Percentiles rank a stretch among this genome's conserved stretches.
These are phyloP conservation scores for Scolopax bukidnonensis DNA, from an alignment of 2,797 vertebrate species.

Conservation along the genomic window DNA sequence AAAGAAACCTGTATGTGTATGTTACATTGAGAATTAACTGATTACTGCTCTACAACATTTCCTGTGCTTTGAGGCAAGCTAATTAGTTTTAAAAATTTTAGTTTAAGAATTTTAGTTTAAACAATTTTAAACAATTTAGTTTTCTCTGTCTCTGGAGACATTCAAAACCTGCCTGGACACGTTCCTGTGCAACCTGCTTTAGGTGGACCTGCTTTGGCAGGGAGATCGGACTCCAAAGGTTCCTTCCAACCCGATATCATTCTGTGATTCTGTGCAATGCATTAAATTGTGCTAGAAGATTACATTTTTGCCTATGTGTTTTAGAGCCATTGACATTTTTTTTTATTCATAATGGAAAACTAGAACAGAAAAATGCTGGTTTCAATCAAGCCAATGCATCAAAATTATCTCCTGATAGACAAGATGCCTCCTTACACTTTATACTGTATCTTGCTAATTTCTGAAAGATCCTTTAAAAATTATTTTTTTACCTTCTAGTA, in stretches of 20 bases:
- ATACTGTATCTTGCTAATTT: neutral
- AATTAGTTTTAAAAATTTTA: neutral
- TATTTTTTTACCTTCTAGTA: neutral
- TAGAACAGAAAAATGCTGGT: neutral
- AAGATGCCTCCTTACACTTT: conserved; percentile 18
- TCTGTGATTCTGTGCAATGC: too few species aligned
- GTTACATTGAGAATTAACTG: neutral
- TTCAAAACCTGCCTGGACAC: too few species aligned
- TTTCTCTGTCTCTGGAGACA: too few species aligned
- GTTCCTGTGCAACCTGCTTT: too few species aligned
- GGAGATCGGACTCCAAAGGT: too few species aligned
- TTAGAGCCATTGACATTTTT: neutral
- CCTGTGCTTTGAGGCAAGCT: neutral
- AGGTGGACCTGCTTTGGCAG: too few species aligned
- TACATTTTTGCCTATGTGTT: neutral
- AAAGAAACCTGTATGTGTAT: neutral
- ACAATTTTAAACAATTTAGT: too few species aligned
- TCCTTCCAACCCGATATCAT: too few species aligned
- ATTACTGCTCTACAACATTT: neutral
- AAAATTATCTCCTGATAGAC: conserved; percentile 42
- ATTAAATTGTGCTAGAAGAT: neutral
- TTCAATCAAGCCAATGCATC: neutral
- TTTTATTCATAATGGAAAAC: neutral
- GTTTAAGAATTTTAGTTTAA: too few species aligned
- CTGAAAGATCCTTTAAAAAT: neutral